phyloP scores from a whole-genome alignment of 2,797 vertebrate genomes.

The Esox lucius region DNA sequence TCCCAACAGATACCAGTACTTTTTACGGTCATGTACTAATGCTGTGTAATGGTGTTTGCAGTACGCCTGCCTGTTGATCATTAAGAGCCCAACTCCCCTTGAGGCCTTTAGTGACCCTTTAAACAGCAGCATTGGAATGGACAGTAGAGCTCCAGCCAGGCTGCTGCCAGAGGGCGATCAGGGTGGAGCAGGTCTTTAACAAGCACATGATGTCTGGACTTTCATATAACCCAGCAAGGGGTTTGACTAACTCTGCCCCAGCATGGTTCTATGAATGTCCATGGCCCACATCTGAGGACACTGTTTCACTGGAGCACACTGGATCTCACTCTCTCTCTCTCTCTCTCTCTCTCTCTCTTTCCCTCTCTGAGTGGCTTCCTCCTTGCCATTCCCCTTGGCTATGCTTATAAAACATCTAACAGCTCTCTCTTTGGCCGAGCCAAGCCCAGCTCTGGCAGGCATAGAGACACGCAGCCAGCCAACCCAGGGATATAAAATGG shows the following conservation, averaged over 20 bases:
- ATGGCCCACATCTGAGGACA: not conserved
- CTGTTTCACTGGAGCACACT: not conserved
- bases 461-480: not conserved
- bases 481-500: slow-evolving; percentile 8
- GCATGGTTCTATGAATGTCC: not conserved
- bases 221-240: not conserved
- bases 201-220: not conserved
- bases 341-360: slow-evolving; percentile 10
- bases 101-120: too few relatives aligned
- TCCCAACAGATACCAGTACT: not conserved
- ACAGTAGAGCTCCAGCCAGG: too few relatives aligned
- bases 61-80: not conserved
- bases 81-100: not conserved
- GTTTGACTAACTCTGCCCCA: not conserved
- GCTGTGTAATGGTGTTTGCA: not conserved
- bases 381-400: not conserved
- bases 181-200: not conserved
- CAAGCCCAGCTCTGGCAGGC: not conserved
- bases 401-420: slow-evolving; percentile 1
- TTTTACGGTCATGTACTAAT: not conserved
- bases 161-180: too few relatives aligned
- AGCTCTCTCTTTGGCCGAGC: not conserved
- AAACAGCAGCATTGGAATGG: too few relatives aligned
- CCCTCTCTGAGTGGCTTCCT: slow-evolving; percentile 8
- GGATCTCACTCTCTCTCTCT: slow-evolving; percentile 2